Evolutionary conservation across 2,797 vertebrate genomes (phyloP).

Genomic region (Odontamblyopus lacepedii): DNA sequence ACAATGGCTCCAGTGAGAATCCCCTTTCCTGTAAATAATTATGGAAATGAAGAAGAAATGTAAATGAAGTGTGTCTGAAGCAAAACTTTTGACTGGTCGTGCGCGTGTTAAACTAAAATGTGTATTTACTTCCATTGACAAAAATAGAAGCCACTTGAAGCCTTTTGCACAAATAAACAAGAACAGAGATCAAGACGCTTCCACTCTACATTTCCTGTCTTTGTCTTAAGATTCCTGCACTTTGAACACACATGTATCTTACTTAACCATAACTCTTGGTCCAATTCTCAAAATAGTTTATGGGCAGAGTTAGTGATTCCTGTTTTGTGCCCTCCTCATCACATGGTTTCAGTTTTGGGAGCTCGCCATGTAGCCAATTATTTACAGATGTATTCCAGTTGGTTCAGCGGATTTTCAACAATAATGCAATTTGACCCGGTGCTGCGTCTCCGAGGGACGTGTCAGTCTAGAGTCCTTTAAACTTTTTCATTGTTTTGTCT

Average conservation of each 20-base stretch:
- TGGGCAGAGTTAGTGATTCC: slow-evolving; percentile 42
- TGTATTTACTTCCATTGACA: not conserved
- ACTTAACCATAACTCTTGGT: slow-evolving; percentile 6
- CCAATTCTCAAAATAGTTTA: slow-evolving; percentile 13
- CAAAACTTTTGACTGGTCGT: not conserved
- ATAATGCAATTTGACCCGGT: not conserved
- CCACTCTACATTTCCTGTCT: slow-evolving; percentile 41
- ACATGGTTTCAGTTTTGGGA: slow-evolving; percentile 20
- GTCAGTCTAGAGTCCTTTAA: not conserved
- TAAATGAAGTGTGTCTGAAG: no score
- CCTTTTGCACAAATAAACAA: no score
- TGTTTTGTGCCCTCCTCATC: slow-evolving; percentile 37
- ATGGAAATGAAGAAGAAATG: no score
- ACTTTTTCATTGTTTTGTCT: slow-evolving; percentile 3
- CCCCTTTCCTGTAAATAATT: no score
- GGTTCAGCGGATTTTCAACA: slow-evolving; percentile 16
- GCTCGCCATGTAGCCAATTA: slow-evolving; percentile 11
- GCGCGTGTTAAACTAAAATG: not conserved
- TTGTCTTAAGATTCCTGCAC: slow-evolving; percentile 27
- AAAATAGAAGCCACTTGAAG: not conserved
- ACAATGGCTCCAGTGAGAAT: no score
- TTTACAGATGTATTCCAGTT: slow-evolving; percentile 25
- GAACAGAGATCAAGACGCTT: not conserved
- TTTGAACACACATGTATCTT: slow-evolving; percentile 24
- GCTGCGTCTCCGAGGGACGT: not conserved